Evolutionary conservation across 2,113 vertebrate species (phyloP).

Genomic region (Pagrus major): DNA sequence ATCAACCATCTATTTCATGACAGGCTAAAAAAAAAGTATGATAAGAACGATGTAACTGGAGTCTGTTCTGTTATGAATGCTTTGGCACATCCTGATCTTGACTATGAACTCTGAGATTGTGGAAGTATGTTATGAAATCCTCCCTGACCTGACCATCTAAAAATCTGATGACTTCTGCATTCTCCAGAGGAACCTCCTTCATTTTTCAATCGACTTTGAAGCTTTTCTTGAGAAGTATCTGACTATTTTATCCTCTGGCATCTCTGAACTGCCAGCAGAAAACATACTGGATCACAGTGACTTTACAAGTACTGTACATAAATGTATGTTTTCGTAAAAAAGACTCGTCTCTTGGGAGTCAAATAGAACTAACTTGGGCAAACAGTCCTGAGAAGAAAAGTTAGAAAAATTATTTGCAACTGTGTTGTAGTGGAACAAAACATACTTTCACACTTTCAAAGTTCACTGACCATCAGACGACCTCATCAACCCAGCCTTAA

Average conservation of each 20-base stretch:
- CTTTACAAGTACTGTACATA: background rate
- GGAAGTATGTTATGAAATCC: slow-evolving; percentile 36
- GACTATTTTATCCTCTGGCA: background rate
- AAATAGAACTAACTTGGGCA: background rate
- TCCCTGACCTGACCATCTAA: slow-evolving; percentile 4
- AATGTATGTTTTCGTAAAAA: background rate
- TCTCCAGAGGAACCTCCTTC: slow-evolving; percentile 9
- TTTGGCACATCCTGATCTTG: slow-evolving; percentile 26
- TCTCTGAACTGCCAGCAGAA: background rate
- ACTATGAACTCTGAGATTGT: slow-evolving; percentile 21
- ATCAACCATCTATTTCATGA: slow-evolving; percentile 4
- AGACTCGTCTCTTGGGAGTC: background rate
- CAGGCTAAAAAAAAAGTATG: background rate
- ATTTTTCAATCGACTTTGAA: background rate
- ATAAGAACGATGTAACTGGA: background rate
- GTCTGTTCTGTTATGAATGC: background rate
- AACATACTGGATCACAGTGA: background rate
- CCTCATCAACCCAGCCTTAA: background rate
- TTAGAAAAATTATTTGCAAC: background rate
- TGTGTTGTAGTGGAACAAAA: background rate
- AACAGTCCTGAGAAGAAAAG: background rate
- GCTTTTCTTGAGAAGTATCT: background rate
- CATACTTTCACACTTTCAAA: background rate
- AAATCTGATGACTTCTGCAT: slow-evolving; percentile 35
- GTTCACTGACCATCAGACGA: background rate